phyloP scores from a whole-genome alignment of 2,888 invertebrate genomes.

The Agonopterix alstromeriana region DNA sequence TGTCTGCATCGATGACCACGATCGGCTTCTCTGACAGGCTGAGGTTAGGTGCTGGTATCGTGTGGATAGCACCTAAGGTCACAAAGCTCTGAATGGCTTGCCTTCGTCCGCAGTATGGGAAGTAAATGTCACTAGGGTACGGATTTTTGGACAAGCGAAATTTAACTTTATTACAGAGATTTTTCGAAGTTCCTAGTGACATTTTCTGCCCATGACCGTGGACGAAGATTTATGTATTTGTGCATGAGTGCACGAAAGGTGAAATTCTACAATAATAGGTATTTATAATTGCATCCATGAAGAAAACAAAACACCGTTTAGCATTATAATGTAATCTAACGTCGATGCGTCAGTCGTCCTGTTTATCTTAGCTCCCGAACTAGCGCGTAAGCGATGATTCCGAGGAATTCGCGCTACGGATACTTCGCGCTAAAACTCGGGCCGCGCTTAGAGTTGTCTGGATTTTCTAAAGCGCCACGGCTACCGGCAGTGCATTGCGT shows the following conservation, averaged over 20 bases:
- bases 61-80: conserved; percentile 85
- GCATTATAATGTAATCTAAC: no score
- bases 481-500: no score
- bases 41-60: conserved; percentile 90
- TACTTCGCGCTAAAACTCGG: no score
- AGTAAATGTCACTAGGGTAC: conserved; percentile 16
- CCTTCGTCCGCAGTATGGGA: conserved; percentile 38
- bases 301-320: no score
- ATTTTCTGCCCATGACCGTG: conserved; percentile 16
- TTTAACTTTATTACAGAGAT: neutral
- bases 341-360: no score
- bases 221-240: conserved; percentile 11
- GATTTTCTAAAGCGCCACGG: no score
- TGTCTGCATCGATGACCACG: conserved; percentile 52
- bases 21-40: conserved; percentile 81
- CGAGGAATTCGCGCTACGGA: no score
- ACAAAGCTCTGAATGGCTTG: conserved; percentile 41
- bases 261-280: neutral
- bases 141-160: neutral
- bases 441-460: no score
- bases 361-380: no score
- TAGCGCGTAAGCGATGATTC: no score
- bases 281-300: no score
- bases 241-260: conserved; percentile 10
- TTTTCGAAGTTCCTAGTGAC: neutral